Evolutionary conservation across 2,888 invertebrate species (phyloP), one percentile per base, ranked within the genome.

Genomic region (Deroplatys truncata): DNA sequence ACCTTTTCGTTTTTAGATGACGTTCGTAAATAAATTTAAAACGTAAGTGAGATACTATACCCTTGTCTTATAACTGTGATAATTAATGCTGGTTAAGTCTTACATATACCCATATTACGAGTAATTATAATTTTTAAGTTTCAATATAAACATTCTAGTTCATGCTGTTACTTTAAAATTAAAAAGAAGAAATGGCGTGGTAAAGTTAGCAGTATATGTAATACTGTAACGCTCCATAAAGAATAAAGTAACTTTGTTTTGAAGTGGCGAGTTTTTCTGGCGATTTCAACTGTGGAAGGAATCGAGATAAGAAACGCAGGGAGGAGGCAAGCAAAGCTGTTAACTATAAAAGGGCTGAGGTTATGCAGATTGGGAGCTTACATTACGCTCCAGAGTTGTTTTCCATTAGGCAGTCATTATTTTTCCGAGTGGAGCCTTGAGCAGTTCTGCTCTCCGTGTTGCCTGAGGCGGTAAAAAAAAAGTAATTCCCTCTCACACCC

Each of bases 341-440:
- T 72, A 72, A 72, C 56, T 72, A 72, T 72, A 72, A 72, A 43
- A 72, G 35, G 84, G 84, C 84, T 85, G 49, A 85, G 85, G 85
- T 56, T 85, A 85, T 85, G 85, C 49, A 85, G 49, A 85, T 49
- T 85, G 85, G 49, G n/a, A 35, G 85, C 49, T 85, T 85, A 85
- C 85, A 49, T 85, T 85, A 85, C 85, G 43, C 85, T 85, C 56
- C 16, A n/a, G 85, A 43, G 85, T 49, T 85, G 85, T 85, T 85
- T 85, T 85, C 85, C 85, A 85, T 85, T 85, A 85, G 49, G 85
- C 85, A 56, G 85, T 85, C 85, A 85, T 85, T 85, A 85, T 85
- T 85, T 85, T 85, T 9, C 85, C n/a, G 85, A 85, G 85, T 85
- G 85, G n/a, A 85, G 43, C 85, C 49, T 56, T 56, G 56, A 49